A percentile compares a stretch with the other conserved stretches of the same genome.
These are phyloP conservation scores for Scelioninae gen. 1 DNA, from an alignment of 2,888 invertebrate genomes.

Conservation along the genomic window DNA sequence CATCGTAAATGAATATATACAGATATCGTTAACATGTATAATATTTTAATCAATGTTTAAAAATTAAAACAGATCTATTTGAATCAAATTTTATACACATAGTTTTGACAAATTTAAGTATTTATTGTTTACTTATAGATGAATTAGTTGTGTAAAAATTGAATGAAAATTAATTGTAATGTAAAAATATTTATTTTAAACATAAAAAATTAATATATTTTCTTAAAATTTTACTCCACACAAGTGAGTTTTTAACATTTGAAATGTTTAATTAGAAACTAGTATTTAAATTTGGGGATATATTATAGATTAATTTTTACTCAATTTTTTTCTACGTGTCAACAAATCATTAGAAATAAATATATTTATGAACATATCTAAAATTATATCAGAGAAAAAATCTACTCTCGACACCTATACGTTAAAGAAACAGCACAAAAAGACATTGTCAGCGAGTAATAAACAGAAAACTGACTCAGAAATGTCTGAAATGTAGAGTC, in stretches of 20 bases:
- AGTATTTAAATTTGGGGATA: too few relatives aligned
- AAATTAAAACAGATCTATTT: slow-evolving; percentile 3
- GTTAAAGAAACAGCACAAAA: neutral
- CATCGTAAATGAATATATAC: too few relatives aligned
- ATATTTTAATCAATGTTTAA: slow-evolving; percentile 6
- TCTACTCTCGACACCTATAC: neutral
- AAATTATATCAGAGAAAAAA: neutral
- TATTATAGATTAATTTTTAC: too few relatives aligned
- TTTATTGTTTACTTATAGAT: slow-evolving; percentile 9
- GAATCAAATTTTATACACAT: slow-evolving; percentile 20
- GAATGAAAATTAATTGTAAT: slow-evolving; percentile 8
- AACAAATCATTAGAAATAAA: neutral
- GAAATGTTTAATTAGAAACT: too few relatives aligned
- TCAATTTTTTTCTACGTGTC: slow-evolving; percentile 3
- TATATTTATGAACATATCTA: slow-evolving; percentile 2
- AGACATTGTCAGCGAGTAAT: slow-evolving; percentile 13
- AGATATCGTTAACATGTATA: neutral
- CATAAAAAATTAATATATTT: too few relatives aligned
- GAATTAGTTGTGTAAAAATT: neutral
- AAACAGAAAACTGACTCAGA: slow-evolving; percentile 7
- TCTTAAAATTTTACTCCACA: too few relatives aligned
- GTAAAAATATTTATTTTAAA: too few relatives aligned
- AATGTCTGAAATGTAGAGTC: slow-evolving; percentile 9
- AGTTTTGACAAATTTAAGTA: slow-evolving; percentile 11
- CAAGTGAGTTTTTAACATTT: too few relatives aligned